phyloP scores from a whole-genome alignment of 2,113 vertebrate genomes.

The Clupea harengus region DNA sequence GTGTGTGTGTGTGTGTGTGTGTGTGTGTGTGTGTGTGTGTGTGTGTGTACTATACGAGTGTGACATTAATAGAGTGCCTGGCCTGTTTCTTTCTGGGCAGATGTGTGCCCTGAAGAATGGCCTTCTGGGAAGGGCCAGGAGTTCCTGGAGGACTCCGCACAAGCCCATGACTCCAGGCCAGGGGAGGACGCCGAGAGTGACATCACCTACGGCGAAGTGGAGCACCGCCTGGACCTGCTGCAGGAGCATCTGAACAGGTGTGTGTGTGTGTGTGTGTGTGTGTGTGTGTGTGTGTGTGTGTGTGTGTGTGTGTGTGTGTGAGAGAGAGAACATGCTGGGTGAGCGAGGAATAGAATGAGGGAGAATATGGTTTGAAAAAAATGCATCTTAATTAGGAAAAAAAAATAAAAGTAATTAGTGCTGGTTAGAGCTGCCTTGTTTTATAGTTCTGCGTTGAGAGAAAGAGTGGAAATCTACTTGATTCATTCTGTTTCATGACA shows the following conservation, averaged over 20 bases:
- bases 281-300: not conserved
- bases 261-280: not conserved
- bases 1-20: not conserved
- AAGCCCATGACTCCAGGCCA: slow-evolving; percentile 70
- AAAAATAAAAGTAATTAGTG: no score
- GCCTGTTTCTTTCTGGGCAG: slow-evolving; percentile 61
- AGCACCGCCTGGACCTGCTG: slow-evolving; percentile 91
- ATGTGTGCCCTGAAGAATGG: slow-evolving; percentile 74
- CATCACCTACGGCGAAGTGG: slow-evolving; percentile 91
- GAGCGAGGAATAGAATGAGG: no score
- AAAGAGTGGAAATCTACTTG: not conserved
- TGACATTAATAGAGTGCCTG: no score
- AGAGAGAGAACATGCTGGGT: no score
- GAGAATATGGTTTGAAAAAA: no score
- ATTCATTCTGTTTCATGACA: not conserved
- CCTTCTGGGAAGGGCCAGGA: slow-evolving; percentile 63
- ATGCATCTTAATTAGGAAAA: no score
- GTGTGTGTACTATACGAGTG: not conserved
- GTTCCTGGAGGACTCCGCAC: slow-evolving; percentile 66
- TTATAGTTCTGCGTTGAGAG: not conserved
- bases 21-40: slow-evolving; percentile 10
- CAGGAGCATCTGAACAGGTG: slow-evolving; percentile 98
- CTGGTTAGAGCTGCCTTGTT: no score
- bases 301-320: not conserved
- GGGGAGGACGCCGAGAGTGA: slow-evolving; percentile 88